Evolutionary conservation across 2,888 invertebrate species (phyloP).

Genomic region (Hypomecis atomaria): DNA sequence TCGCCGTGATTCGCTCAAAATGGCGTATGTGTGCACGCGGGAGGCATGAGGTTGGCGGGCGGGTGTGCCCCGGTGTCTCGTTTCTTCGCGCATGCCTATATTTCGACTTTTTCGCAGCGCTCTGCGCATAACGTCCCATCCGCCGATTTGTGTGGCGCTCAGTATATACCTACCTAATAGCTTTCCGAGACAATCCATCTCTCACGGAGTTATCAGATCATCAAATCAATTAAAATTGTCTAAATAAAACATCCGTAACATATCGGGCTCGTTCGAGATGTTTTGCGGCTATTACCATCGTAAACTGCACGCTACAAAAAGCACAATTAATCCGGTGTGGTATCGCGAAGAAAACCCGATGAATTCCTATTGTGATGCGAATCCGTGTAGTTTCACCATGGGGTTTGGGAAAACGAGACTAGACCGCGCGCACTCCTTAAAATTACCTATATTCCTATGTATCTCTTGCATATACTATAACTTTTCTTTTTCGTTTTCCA

Average conservation of each 20-base stretch:
- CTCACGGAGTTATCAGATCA: constrained; percentile 4
- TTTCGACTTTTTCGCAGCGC: no score
- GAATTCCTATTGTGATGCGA: constrained; percentile 24
- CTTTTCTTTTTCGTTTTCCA: no score
- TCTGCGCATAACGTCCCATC: no score
- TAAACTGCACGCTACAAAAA: constrained; percentile 37
- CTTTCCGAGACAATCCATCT: not conserved
- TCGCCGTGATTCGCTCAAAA: no score
- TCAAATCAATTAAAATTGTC: constrained; percentile 15
- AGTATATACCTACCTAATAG: not conserved
- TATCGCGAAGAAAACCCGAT: constrained; percentile 33
- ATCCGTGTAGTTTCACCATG: constrained; percentile 17
- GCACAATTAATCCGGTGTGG: constrained; percentile 29
- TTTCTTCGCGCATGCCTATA: no score
- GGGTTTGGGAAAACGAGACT: constrained; percentile 3
- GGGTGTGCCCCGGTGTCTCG: no score
- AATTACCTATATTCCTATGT: no score
- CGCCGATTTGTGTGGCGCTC: no score
- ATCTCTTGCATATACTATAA: no score
- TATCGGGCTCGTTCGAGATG: constrained; percentile 24
- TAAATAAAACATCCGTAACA: constrained; percentile 16
- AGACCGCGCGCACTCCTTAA: not conserved
- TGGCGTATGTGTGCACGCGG: no score
- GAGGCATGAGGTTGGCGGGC: no score
- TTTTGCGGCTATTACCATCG: constrained; percentile 39